These are phyloP conservation scores for Poeciliopsis turneri DNA, from an alignment of 2,797 vertebrate genomes.

Conservation along the genomic window DNA sequence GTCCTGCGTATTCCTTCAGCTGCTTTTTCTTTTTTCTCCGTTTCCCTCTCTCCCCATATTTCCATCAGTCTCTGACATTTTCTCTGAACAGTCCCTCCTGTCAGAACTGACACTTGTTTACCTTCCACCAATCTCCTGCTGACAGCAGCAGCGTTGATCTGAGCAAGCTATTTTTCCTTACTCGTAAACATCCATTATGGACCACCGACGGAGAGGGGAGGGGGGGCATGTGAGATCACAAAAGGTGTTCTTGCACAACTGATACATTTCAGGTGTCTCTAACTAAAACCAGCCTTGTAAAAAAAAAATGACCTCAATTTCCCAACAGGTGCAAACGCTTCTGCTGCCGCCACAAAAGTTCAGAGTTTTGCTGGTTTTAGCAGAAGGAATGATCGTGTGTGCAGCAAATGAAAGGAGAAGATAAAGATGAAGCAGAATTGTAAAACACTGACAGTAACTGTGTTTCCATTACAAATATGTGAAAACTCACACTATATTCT, in stretches of 20 bases:
- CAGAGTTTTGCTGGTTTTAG: background rate
- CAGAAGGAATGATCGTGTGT: background rate
- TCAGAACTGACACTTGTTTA: constrained; percentile 47
- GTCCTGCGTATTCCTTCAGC: constrained; percentile 4
- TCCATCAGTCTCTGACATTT: constrained; percentile 23
- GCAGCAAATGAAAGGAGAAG: background rate
- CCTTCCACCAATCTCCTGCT: constrained; percentile 45
- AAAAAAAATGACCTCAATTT: constrained; percentile 4
- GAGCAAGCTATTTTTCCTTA: constrained; percentile 54
- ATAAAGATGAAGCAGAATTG: background rate
- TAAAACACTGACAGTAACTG: background rate
- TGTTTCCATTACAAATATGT: too few species aligned
- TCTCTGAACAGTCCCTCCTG: constrained; percentile 23
- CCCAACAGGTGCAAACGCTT: background rate
- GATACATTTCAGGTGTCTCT: constrained; percentile 14
- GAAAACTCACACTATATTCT: too few species aligned
- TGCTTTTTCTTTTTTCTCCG: background rate
- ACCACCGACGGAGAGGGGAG: constrained; percentile 2
- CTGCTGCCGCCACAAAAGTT: background rate
- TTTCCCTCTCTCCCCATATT: constrained; percentile 1
- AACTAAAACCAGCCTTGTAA: background rate
- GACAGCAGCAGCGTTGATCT: constrained; percentile 46
- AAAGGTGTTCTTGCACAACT: constrained; percentile 9
- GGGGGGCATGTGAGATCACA: background rate
- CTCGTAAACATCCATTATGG: constrained; percentile 62